phyloP scores from a whole-genome alignment of 2,888 invertebrate species.

The Capitulum mitella region DNA sequence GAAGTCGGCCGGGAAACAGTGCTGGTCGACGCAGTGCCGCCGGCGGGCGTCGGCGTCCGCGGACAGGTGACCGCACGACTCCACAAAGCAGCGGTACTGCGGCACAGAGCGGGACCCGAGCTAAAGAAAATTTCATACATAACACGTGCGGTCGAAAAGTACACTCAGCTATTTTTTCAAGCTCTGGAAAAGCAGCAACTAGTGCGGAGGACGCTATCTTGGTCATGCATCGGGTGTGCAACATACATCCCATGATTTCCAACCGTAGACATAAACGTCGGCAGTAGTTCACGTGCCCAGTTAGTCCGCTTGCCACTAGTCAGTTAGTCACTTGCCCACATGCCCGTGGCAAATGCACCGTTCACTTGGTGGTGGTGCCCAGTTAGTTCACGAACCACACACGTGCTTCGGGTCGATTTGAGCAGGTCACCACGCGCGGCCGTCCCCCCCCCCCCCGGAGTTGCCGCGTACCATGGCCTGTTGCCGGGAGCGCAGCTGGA shows the following conservation, averaged over 20 bases:
- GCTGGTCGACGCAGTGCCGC: not conserved
- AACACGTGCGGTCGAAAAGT: not conserved
- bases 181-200: not conserved
- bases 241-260: too few relatives aligned
- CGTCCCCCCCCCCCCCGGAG: not conserved
- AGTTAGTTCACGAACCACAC: too few relatives aligned
- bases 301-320: too few relatives aligned
- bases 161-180: not conserved
- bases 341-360: too few relatives aligned
- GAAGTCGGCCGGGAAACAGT: constrained; percentile 6
- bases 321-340: too few relatives aligned
- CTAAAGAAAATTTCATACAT: too few relatives aligned
- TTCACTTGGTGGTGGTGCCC: too few relatives aligned
- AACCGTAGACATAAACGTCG: too few relatives aligned
- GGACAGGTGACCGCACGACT: not conserved
- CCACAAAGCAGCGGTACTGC: constrained; percentile 5
- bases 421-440: not conserved
- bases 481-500: not conserved
- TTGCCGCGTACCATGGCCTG: constrained; percentile 11
- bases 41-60: not conserved
- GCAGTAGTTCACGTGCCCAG: too few relatives aligned
- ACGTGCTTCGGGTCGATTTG: too few relatives aligned
- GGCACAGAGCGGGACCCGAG: too few relatives aligned
- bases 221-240: not conserved
- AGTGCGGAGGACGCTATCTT: not conserved